These are phyloP conservation scores for Epinotia bilunana DNA, from an alignment of 2,888 invertebrate species.

Conservation along the genomic window DNA sequence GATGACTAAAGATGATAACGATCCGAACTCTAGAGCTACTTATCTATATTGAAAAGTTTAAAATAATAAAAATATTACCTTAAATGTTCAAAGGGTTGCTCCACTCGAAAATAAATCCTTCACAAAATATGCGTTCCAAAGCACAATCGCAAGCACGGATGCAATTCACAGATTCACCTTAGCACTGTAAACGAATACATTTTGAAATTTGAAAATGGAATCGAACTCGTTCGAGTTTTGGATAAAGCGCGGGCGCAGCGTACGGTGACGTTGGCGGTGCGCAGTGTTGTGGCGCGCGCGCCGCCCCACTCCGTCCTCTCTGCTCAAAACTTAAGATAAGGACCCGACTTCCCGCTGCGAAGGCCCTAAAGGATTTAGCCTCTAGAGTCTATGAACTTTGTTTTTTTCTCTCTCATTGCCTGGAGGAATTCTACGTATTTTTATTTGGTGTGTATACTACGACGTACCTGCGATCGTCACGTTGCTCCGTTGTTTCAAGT, in stretches of 20 bases:
- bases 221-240: slow-evolving; percentile 51
- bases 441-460: slow-evolving; percentile 49
- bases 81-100: slow-evolving; percentile 64
- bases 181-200: slow-evolving; percentile 75
- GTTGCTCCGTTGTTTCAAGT: slow-evolving; percentile 17
- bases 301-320: slow-evolving; percentile 68
- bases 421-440: slow-evolving; percentile 59
- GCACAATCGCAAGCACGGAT: slow-evolving; percentile 53
- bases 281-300: slow-evolving; percentile 63
- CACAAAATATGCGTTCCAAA: slow-evolving; percentile 57
- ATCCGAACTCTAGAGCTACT: neutral
- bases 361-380: slow-evolving; percentile 71
- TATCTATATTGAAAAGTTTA: neutral
- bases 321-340: slow-evolving; percentile 70
- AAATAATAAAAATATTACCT: slow-evolving; percentile 62
- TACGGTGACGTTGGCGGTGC: slow-evolving; percentile 66
- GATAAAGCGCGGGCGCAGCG: slow-evolving; percentile 69
- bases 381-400: slow-evolving; percentile 72
- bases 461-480: slow-evolving; percentile 44
- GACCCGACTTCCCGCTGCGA: slow-evolving; percentile 73
- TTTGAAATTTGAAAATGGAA: slow-evolving; percentile 64
- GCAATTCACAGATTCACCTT: slow-evolving; percentile 70
- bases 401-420: slow-evolving; percentile 56
- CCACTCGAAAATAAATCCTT: slow-evolving; percentile 65
- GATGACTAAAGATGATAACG: neutral